phyloP scores from a whole-genome alignment of 1,140 invertebrate genomes.

The Drosophila sulfurigaster region DNA sequence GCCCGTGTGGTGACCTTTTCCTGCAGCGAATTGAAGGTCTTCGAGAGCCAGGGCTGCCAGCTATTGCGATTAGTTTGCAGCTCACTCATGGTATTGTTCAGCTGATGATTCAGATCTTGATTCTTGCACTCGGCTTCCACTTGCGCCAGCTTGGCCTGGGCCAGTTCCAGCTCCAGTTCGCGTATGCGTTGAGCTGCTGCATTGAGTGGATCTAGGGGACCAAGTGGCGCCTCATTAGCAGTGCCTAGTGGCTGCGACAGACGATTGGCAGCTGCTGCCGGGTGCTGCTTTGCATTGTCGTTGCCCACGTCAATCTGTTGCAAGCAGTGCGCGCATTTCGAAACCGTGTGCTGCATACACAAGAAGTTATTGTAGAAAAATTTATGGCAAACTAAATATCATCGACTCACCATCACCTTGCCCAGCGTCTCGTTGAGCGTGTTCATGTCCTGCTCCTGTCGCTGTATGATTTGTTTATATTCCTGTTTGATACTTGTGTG shows the following conservation, averaged over 20 bases:
- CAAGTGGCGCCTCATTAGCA: slow-evolving; percentile 68
- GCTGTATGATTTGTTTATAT: slow-evolving; percentile 96
- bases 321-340: slow-evolving; percentile 87
- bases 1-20: slow-evolving; percentile 80
- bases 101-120: slow-evolving; percentile 97
- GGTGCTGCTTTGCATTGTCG: slow-evolving; percentile 69
- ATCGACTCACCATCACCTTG: slow-evolving; percentile 86
- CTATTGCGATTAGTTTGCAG: slow-evolving; percentile 89
- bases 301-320: slow-evolving; percentile 71
- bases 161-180: slow-evolving; percentile 97
- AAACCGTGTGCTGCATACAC: slow-evolving; percentile 85
- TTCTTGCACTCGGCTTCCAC: slow-evolving; percentile 99
- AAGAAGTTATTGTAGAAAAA: background rate
- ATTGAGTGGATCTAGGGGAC: slow-evolving; percentile 81
- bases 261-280: slow-evolving; percentile 67
- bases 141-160: slow-evolving; percentile 97
- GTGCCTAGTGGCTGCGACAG: slow-evolving; percentile 48
- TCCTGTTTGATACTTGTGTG: slow-evolving; percentile 93
- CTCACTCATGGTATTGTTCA: slow-evolving; percentile 93
- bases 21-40: slow-evolving; percentile 87
- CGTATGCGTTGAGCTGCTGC: slow-evolving; percentile 89
- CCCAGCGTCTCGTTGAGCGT: slow-evolving; percentile 87
- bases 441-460: slow-evolving; percentile 94
- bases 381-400: background rate
- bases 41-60: slow-evolving; percentile 95